phyloP scores from a whole-genome alignment of 2,113 vertebrate genomes.

The Dipodomys ordii region DNA sequence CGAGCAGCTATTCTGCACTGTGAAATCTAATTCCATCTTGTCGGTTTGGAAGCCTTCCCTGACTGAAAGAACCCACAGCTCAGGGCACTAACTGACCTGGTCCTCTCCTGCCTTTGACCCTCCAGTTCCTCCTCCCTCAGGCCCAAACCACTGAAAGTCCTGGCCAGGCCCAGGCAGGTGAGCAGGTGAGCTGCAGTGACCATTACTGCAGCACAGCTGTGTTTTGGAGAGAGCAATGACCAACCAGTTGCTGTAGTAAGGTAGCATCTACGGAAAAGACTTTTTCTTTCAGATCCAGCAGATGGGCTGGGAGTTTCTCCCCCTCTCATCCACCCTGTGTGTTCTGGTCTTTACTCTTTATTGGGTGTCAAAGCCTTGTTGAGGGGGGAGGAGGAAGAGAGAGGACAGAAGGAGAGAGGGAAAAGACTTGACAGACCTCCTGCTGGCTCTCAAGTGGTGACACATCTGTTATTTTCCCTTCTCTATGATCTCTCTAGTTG shows the following conservation, averaged over 20 bases:
- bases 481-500: slow-evolving; percentile 26
- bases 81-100: slow-evolving; percentile 36
- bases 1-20: slow-evolving; percentile 75
- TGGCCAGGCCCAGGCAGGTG: not conserved
- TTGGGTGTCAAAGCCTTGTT: not conserved
- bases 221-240: not conserved
- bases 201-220: not conserved
- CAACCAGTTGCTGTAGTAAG: not conserved
- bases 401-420: not conserved
- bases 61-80: slow-evolving; percentile 60
- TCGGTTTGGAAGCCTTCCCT: slow-evolving; percentile 73
- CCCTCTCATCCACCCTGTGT: not conserved
- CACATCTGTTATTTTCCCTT: slow-evolving; percentile 49
- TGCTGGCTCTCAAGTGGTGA: not conserved
- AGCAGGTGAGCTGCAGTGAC: not conserved
- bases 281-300: slow-evolving; percentile 28
- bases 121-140: not conserved
- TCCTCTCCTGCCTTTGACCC: slow-evolving; percentile 18
- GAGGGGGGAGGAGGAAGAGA: not conserved
- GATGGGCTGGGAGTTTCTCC: slow-evolving; percentile 33
- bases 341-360: slow-evolving; percentile 36
- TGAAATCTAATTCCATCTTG: slow-evolving; percentile 82
- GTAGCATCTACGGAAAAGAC: not conserved
- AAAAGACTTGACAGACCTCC: slow-evolving; percentile 18
- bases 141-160: not conserved